Evolutionary conservation across 2,113 vertebrate genomes (phyloP).

Genomic region (Tragelaphus strepsiceros): DNA sequence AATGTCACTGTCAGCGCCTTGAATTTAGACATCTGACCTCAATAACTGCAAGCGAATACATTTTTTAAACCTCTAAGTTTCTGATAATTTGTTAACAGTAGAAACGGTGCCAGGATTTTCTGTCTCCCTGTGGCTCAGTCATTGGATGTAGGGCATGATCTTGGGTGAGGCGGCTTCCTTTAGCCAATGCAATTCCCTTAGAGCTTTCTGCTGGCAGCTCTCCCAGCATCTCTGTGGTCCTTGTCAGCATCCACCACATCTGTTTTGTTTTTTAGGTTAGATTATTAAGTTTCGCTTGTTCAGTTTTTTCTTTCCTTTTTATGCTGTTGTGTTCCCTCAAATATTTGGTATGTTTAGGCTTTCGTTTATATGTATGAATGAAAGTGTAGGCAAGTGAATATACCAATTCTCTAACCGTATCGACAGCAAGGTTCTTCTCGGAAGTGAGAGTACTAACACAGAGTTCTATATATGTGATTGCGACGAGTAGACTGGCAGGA

Average conservation of each 20-base stretch:
- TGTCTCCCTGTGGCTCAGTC: background rate
- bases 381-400: background rate
- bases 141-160: background rate
- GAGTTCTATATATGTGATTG: background rate
- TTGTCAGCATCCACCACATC: background rate
- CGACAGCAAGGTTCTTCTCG: background rate
- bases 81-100: background rate
- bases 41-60: background rate
- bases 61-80: background rate
- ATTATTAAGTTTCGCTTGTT: background rate
- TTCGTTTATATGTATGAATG: background rate
- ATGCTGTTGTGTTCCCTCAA: background rate
- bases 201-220: background rate
- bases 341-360: background rate
- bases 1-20: background rate
- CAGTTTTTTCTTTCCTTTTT: background rate
- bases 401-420: background rate
- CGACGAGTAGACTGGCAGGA: background rate
- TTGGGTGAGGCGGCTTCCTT: background rate
- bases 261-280: background rate
- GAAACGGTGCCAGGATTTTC: background rate
- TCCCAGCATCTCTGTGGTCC: background rate
- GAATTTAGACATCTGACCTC: background rate
- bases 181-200: background rate
- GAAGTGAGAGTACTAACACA: background rate